Evolutionary conservation across 1,140 invertebrate genomes (phyloP), one percentile per base, ranked within the genome.

Genomic region (Linepithema humile): DNA sequence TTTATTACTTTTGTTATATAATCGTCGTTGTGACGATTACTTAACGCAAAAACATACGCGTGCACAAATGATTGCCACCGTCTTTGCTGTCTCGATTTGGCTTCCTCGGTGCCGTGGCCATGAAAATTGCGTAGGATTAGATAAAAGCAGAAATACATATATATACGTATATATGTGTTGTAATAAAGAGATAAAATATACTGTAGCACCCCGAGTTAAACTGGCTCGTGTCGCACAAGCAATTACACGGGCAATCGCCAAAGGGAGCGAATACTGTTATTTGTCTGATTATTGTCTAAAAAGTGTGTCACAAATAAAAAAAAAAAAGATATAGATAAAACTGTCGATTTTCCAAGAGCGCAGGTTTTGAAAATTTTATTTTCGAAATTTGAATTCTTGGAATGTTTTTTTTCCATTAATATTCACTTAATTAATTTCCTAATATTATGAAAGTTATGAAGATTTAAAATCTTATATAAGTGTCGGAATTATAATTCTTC

Each of bases 281-380:
- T 92, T 92, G 92, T 93, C 92, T 91, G 89, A 92, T 92, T 91
- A 92, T 93, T 89, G 90, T 93, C 90, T 93, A 93, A 92, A 92
- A n/a, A n/a, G n/a, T n/a, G 86, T 92, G 89, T 85, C 84, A 89
- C 89, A 84, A 92, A 92, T 92, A 92, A 92, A 91, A 88, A 84
- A 84, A n/a, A n/a, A 89, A 82, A 87, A 85, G 85, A 84, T 90
- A 89, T 88, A 55, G 38, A 83, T 60, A n/a, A n/a, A n/a, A n/a
- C n/a, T n/a, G n/a, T n/a, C n/a, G n/a, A n/a, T n/a, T n/a, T n/a
- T n/a, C n/a, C n/a, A n/a, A n/a, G n/a, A n/a, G n/a, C n/a, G n/a
- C n/a, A n/a, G n/a, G n/a, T n/a, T n/a, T n/a, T n/a, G n/a, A n/a
- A n/a, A n/a, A n/a, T n/a, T n/a, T n/a, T n/a, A n/a, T n/a, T n/a